Base-by-base conservation (phyloP, 2,888 invertebrate genomes). In the Drosophila recens region DNA sequence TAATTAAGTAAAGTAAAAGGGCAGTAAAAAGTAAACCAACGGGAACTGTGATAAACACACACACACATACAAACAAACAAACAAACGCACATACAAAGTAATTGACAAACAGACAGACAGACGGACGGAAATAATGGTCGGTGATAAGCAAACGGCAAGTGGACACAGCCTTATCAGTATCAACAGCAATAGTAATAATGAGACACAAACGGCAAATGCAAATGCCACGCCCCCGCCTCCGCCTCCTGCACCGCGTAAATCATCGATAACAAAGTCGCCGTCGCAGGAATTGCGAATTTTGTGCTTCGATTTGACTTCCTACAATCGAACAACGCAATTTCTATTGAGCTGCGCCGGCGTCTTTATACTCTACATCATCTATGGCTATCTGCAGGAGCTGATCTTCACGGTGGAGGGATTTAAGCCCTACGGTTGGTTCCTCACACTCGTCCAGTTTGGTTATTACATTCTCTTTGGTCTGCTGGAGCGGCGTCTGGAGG, bases 361-460 rank as follows among this genome's bases (percentile, higher is more conserved):
- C 8, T 98, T 98, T 92, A 92, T 96, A 73, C 97, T 98, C 90
- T 99, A 97, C 92, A 93, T 98, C 67, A 94, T 97, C 0, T 98
- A 98, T 94, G 98, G 98, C 58, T 98, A 97, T 93, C 94, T 97
- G 90, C 95, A 97, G 94, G 99, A 99, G 93, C 93, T 98, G 48
- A 97, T 99, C 90, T 99, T 98, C 92, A 96, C 97, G 0, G 94
- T 96, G n/a, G 96, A 97, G 23, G 98, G 97, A 46, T 97, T 98
- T 83, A 96, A 96, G 88, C 96, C 97, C 0, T 97, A 96, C 90
- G 98, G 98, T 49, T 96, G 98, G 96, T 98, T 97, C 91, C 94
- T 99, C 72, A 99, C 99, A 1, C 93, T 98, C 65, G 94, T 98
- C 15, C 98, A 99, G 93, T 99, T 99, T 93, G 94, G 95, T 17